A percentile compares a stretch with the other conserved stretches of the same genome.
phyloP scores from a whole-genome alignment of 2,113 vertebrate species.

The Tetrax tetrax region DNA sequence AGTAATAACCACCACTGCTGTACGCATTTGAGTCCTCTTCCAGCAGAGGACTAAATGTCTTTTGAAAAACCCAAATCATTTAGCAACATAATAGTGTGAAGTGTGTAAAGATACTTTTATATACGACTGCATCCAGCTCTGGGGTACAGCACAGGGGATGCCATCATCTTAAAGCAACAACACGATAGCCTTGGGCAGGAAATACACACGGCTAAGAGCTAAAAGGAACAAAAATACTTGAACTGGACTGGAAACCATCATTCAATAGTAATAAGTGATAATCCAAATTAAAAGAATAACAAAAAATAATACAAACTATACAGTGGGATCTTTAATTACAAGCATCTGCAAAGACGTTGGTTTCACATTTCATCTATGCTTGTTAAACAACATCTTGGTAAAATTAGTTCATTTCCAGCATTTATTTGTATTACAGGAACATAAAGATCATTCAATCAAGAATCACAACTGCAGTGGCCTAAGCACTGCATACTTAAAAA shows the following conservation, averaged over 20 bases:
- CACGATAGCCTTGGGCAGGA: not conserved
- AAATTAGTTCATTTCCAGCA: not conserved
- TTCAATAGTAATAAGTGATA: not conserved
- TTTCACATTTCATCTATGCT: not conserved
- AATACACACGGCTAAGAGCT: not conserved
- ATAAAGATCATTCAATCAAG: not conserved
- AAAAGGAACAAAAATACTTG: not conserved
- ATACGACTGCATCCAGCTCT: conserved; percentile 2
- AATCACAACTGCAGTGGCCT: not conserved
- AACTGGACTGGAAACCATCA: not conserved
- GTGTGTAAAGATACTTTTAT: conserved; percentile 2
- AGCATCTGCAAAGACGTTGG: not conserved
- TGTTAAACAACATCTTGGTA: not conserved
- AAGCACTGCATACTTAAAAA: not conserved
- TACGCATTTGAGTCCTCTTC: not conserved
- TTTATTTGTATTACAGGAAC: not conserved
- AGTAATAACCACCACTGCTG: not conserved
- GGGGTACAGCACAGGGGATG: not conserved
- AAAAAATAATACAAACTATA: not conserved
- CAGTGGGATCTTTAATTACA: not conserved
- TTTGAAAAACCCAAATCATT: conserved; percentile 48
- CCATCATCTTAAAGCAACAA: not conserved
- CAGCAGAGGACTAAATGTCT: conserved; percentile 28
- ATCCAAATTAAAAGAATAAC: not conserved
- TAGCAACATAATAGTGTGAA: not conserved